These are phyloP conservation scores for Nebria ingens DNA, from an alignment of 1,140 invertebrate species.

Conservation along the genomic window DNA sequence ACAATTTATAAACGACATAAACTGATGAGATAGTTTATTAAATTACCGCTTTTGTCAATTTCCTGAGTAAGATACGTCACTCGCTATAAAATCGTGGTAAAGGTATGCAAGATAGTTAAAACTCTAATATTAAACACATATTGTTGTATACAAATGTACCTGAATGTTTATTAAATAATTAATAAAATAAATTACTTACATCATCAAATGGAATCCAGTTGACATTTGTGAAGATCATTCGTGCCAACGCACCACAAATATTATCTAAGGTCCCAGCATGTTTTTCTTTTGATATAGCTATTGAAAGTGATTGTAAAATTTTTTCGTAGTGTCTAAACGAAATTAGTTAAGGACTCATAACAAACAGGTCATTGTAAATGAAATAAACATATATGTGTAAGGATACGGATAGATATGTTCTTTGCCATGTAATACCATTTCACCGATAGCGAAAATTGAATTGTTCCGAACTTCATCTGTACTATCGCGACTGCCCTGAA, in stretches of 20 bases:
- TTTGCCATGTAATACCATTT: slow-evolving; percentile 53
- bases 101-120: not conserved
- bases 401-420: slow-evolving; percentile 48
- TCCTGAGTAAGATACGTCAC: too few species aligned
- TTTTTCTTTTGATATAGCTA: slow-evolving; percentile 49
- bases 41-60: too few species aligned
- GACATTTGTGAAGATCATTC: slow-evolving; percentile 57
- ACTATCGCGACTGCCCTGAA: slow-evolving; percentile 46
- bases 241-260: slow-evolving; percentile 64
- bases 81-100: too few species aligned
- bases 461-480: slow-evolving; percentile 67
- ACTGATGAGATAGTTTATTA: too few species aligned
- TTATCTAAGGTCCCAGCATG: slow-evolving; percentile 59
- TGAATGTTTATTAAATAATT: too few species aligned
- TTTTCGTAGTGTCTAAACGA: slow-evolving; percentile 43
- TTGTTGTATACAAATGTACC: not conserved
- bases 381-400: slow-evolving; percentile 23
- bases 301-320: slow-evolving; percentile 55
- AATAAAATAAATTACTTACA: slow-evolving; percentile 30
- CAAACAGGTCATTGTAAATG: not conserved
- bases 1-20: too few species aligned
- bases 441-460: slow-evolving; percentile 63
- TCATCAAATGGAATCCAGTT: slow-evolving; percentile 52
- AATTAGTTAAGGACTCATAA: slow-evolving; percentile 21
- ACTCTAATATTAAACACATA: not conserved